Evolutionary conservation across 2,888 invertebrate genomes (phyloP).

Genomic region (Timandra comae): DNA sequence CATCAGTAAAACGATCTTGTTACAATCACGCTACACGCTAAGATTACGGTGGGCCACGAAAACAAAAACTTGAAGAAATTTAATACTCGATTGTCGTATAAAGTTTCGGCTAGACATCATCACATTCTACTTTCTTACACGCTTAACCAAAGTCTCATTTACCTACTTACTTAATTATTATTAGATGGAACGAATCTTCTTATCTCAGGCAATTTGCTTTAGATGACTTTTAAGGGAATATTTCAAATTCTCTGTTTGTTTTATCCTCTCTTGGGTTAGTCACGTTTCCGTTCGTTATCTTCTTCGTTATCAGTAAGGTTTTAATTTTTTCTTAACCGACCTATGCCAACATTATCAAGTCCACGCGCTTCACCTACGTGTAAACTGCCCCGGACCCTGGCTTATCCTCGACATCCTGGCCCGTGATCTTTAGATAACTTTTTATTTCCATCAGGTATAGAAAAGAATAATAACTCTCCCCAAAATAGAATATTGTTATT

Average conservation of each 20-base stretch:
- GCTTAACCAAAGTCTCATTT: slow-evolving; percentile 25
- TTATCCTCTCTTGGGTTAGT: slow-evolving; percentile 19
- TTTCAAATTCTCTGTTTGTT: slow-evolving; percentile 14
- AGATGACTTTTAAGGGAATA: no score
- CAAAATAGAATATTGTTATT: slow-evolving; percentile 54
- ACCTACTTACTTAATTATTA: no score
- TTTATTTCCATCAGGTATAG: slow-evolving; percentile 34
- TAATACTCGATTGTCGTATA: slow-evolving; percentile 51
- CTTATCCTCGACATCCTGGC: slow-evolving; percentile 57
- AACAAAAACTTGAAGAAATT: slow-evolving; percentile 48
- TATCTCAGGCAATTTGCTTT: no score
- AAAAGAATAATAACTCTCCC: slow-evolving; percentile 38
- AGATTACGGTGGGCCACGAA: slow-evolving; percentile 52
- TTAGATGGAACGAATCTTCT: no score
- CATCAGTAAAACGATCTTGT: slow-evolving; percentile 54
- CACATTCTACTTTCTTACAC: slow-evolving; percentile 42
- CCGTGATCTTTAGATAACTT: slow-evolving; percentile 37
- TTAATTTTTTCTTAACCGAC: slow-evolving; percentile 45
- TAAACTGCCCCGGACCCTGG: slow-evolving; percentile 43
- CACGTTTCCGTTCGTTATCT: slow-evolving; percentile 42
- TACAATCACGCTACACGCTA: slow-evolving; percentile 46
- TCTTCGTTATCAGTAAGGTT: slow-evolving; percentile 47
- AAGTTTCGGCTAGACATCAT: slow-evolving; percentile 59
- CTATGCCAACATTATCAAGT: slow-evolving; percentile 60
- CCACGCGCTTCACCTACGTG: slow-evolving; percentile 52